phyloP scores from a whole-genome alignment of 2,797 vertebrate genomes.

The Parambassis ranga region DNA sequence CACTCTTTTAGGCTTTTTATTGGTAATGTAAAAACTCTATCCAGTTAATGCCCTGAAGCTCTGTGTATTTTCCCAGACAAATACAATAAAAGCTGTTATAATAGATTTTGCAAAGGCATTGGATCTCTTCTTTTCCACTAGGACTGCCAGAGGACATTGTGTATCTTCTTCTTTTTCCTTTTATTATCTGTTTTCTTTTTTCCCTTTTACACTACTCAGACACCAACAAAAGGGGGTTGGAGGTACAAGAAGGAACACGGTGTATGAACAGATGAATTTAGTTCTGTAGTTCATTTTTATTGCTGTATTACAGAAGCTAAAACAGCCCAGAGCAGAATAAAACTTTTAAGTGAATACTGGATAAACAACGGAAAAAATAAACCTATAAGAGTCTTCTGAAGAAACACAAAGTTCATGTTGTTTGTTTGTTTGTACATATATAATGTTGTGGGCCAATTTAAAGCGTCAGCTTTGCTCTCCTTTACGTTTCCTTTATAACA shows the following conservation, averaged over 20 bases:
- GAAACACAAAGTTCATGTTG: no score
- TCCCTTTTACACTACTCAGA: background rate
- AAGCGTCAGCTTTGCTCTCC: no score
- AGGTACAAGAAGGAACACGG: background rate
- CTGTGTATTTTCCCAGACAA: slow-evolving; percentile 17
- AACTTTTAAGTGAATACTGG: background rate
- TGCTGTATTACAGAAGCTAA: background rate
- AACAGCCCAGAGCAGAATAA: background rate
- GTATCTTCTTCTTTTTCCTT: background rate
- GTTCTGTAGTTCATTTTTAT: background rate
- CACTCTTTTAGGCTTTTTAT: background rate
- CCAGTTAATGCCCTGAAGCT: background rate
- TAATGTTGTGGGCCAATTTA: no score
- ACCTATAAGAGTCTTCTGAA: no score
- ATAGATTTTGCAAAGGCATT: slow-evolving; percentile 20
- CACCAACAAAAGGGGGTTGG: background rate
- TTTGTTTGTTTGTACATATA: no score
- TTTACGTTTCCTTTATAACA: background rate
- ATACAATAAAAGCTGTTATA: slow-evolving; percentile 32
- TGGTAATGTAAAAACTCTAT: background rate
- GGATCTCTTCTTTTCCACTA: background rate
- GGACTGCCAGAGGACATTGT: slow-evolving; percentile 31
- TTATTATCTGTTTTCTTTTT: background rate
- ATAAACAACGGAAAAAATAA: background rate
- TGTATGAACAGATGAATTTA: background rate